Base-by-base conservation (phyloP, 2,113 vertebrate genomes). In the Theropithecus gelada region DNA sequence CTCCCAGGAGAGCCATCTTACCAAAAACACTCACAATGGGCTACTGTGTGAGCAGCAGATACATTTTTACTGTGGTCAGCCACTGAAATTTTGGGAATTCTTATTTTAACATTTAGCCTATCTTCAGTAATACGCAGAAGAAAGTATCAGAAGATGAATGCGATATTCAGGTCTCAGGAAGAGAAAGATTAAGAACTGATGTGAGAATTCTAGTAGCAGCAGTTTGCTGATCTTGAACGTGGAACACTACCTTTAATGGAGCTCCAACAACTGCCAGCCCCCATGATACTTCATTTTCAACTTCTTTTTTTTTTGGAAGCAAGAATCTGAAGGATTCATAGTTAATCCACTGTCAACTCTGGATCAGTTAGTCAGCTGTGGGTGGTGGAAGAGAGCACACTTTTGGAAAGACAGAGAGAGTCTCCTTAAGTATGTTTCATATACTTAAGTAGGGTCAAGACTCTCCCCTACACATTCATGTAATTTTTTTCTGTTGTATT, bases 401-500 rank as follows among this genome's bases (percentile, higher is more conserved):
- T 1, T 22, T 81, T 25, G 18, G 17, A 79, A 64, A 78, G 1
- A 20, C 25, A 13, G 3, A 35, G 9, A 6, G 40, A 35, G 5
- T 82, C 35, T 50, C 8, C 55, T 22, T 52, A 43, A 52, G 40
- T 35, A 23, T 5, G 32, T 8, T 22, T 82, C 2, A 27, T 9
- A 32, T 11, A 59, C 2, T 0, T 61, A 27, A 23, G 16, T 6
- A 57, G 59, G 59, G 6, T 35, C 9, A 50, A 25, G 55, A 1
- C 0, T 73, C 25, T 17, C 3, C 8, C 27, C 8, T 11, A 16
- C 16, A 2, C 0, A 17, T 12, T 1, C 22, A 23, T 27, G 25
- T 32, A 57, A 8, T 30, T 23, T 72, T 64, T n/a, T 64, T 35
- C 68, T 72, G 6, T 84, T 92, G 5, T 84, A 18, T 84, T 89